Conservation (phyloP, 2,113 vertebrate species). For the Dolichallabes microphthalmus region DNA sequence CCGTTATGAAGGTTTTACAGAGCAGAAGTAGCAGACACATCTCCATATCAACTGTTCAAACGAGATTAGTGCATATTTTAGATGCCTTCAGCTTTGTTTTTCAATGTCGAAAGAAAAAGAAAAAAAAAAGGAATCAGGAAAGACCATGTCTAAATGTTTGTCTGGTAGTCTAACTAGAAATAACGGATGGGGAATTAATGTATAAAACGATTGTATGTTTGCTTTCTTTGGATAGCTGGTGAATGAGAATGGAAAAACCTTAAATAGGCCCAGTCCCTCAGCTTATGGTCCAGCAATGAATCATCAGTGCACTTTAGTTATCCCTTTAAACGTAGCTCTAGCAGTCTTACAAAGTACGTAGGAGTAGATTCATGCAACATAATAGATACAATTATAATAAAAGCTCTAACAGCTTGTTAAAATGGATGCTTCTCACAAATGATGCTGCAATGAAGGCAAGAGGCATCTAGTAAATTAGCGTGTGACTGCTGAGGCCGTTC, state of each 20-base stretch:
- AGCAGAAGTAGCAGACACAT: too few relatives aligned
- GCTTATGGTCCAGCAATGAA: not conserved
- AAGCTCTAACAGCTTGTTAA: not conserved
- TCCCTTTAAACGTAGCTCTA: not conserved
- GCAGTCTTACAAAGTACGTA: not conserved
- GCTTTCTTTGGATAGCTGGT: not conserved
- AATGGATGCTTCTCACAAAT: not conserved
- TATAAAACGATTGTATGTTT: not conserved
- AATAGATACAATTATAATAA: not conserved
- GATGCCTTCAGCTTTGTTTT: too few relatives aligned
- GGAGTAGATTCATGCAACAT: not conserved
- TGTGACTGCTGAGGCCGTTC: not conserved
- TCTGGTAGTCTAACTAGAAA: not conserved
- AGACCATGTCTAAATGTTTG: too few relatives aligned
- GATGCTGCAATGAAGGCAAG: not conserved
- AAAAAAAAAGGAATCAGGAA: too few relatives aligned
- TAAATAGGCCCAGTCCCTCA: not conserved
- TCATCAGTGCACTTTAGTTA: not conserved
- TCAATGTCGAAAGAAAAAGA: too few relatives aligned
- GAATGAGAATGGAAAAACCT: not conserved
- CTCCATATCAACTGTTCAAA: too few relatives aligned
- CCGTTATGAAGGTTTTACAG: too few relatives aligned
- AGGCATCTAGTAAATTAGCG: not conserved
- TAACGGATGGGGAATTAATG: not conserved
- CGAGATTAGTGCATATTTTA: too few relatives aligned